Evolutionary conservation across 2,113 vertebrate species (phyloP).

Genomic region (Physeter macrocephalus): DNA sequence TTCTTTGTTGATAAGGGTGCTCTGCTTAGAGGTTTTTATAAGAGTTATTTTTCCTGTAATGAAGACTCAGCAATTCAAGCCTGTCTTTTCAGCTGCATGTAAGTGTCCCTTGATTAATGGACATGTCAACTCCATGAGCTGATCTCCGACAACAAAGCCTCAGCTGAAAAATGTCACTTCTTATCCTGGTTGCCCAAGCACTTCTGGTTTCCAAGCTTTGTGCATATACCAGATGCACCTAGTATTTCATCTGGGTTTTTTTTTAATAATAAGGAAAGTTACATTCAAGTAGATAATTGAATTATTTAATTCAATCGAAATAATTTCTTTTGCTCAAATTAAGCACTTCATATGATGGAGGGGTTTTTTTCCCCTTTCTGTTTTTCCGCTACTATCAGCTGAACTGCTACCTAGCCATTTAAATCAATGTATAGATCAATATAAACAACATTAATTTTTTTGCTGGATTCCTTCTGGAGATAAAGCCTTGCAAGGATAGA

Average conservation of each 20-base stretch:
- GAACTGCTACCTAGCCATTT: background rate
- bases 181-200: background rate
- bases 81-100: background rate
- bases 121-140: background rate
- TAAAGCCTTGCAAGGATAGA: background rate
- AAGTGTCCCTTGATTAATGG: constrained; percentile 64
- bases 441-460: background rate
- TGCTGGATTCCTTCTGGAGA: background rate
- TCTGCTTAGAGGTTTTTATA: background rate
- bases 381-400: background rate
- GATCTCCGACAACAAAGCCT: constrained; percentile 25
- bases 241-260: background rate
- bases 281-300: background rate
- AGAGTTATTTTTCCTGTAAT: constrained; percentile 1
- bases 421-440: constrained; percentile 27
- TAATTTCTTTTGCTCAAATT: constrained; percentile 20
- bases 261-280: constrained; percentile 6
- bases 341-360: background rate
- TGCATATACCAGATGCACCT: background rate
- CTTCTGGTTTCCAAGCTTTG: background rate
- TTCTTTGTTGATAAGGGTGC: background rate
- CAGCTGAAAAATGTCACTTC: constrained; percentile 7
- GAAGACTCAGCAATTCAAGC: background rate
- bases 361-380: no score
- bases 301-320: constrained; percentile 29